Percentiles rank a stretch among this genome's conserved stretches.
Evolutionary conservation across 1,140 invertebrate species (phyloP).

Genomic region (Hylyphantes graminicola): DNA sequence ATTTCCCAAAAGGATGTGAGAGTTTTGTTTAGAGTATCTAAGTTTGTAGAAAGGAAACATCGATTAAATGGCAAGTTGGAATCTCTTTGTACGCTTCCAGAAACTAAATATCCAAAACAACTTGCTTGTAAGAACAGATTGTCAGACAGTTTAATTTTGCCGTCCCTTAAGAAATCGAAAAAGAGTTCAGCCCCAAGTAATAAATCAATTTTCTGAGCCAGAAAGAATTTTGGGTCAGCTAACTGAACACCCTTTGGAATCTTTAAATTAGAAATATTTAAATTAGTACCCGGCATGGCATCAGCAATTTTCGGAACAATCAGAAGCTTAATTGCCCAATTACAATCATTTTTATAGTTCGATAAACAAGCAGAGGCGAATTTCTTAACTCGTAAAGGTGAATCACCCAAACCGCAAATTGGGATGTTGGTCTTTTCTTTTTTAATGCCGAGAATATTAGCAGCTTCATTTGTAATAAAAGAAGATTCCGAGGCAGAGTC

Average conservation of each 20-base stretch:
- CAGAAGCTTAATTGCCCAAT: background rate
- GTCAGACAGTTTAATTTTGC: background rate
- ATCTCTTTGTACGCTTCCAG: background rate
- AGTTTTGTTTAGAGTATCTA: background rate
- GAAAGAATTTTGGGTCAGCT: conserved; percentile 1
- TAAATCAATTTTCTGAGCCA: background rate
- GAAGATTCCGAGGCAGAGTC: background rate
- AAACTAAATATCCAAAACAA: conserved; percentile 4
- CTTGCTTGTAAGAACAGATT: background rate
- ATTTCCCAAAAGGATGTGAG: background rate
- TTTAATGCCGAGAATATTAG: background rate
- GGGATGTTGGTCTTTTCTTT: conserved; percentile 4
- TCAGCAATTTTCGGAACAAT: background rate
- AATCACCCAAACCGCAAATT: background rate
- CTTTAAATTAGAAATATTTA: background rate
- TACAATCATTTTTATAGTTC: background rate
- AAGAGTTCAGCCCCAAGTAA: background rate
- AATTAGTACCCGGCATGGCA: background rate
- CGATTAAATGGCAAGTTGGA: too few relatives aligned
- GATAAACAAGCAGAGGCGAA: background rate
- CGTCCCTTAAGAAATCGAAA: background rate
- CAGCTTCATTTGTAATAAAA: background rate
- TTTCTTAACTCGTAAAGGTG: background rate
- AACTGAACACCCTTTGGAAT: background rate
- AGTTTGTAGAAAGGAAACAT: background rate